Base-by-base conservation (phyloP, 2,113 vertebrate species). In the Clinocottus analis region DNA sequence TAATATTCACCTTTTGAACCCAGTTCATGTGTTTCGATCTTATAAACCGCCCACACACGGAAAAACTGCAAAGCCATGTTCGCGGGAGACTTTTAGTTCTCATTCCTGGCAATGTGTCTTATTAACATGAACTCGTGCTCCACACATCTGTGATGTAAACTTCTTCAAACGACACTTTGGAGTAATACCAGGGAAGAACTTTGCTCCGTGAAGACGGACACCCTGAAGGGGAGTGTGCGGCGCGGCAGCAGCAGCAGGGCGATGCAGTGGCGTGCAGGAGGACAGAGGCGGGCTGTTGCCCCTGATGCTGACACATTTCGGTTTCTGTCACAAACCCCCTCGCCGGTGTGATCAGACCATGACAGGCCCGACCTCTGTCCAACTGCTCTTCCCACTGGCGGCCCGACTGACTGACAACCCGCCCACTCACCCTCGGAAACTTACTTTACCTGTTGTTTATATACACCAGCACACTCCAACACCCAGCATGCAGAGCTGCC, bases 231-330 rank as follows among this genome's bases (percentile, higher is more conserved):
- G 56, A 61, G 47, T 66, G 12, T 69, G 33, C 16, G 51, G 53
- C 56, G n/a, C 23, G 45, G 59, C 14, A 12, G 33, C 63, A 45
- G 39, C 69, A 12, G 33, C 63, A 45, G 39, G 69, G n/a, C 45
- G 62, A 21, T 56, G 71, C 63, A 1, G 10, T 53, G n/a, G 21
- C 35, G 31, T 62, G 27, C 64, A 41, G 31, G n/a, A 55, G 43
- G 75, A 82, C 60, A 55, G 73, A 69, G 51, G 63, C 73, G 58
- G 77, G 47, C 62, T 53, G 68, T 64, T 41, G 58, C 70, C 68
- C 68, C 45, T 83, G 53, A 64, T 60, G 72, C 81, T 85, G 77
- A 85, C 86, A 86, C 77, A 70, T 81, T 83, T 82, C 61, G 55
- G n/a, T 43, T 72, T 80, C 56, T 86, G 85, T 75, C 82, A 85